phyloP scores from a whole-genome alignment of 2,113 vertebrate species.

The Sapajus apella region DNA sequence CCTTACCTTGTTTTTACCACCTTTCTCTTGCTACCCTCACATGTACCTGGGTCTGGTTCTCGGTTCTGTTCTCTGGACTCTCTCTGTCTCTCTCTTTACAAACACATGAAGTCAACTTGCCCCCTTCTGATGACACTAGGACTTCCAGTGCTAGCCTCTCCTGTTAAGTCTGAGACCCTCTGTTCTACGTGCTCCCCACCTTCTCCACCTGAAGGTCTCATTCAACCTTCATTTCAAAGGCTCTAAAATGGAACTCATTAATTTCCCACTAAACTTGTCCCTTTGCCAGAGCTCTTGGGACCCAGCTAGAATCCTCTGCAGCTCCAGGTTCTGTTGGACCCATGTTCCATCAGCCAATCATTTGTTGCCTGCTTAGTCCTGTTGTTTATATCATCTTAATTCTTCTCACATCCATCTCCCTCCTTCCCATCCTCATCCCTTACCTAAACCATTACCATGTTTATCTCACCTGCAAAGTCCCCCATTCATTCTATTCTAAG shows the following conservation, averaged over 20 bases:
- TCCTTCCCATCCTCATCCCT: not conserved
- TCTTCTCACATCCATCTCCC: not conserved
- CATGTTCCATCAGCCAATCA: not conserved
- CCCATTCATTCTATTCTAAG: not conserved
- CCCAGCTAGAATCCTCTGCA: not conserved
- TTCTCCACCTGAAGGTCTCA: not conserved
- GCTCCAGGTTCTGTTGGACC: not conserved
- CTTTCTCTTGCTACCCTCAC: not conserved
- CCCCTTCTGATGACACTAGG: not conserved
- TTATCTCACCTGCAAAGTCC: not conserved
- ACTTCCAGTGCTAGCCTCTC: not conserved
- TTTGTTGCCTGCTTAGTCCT: not conserved
- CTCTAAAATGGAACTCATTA: not conserved
- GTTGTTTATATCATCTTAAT: not conserved
- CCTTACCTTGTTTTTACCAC: not conserved
- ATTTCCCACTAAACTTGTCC: not conserved
- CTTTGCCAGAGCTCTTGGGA: too few relatives aligned
- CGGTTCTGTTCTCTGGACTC: not conserved
- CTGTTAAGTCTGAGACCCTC: not conserved
- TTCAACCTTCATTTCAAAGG: not conserved
- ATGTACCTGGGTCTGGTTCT: not conserved
- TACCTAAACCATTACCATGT: not conserved
- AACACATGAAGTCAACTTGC: accelerated
- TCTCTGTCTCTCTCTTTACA: not conserved
- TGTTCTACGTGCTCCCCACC: not conserved